Percentiles rank a stretch among this genome's conserved stretches.
Conservation (phyloP, 2,113 vertebrate species). For the Sardina pilchardus region DNA sequence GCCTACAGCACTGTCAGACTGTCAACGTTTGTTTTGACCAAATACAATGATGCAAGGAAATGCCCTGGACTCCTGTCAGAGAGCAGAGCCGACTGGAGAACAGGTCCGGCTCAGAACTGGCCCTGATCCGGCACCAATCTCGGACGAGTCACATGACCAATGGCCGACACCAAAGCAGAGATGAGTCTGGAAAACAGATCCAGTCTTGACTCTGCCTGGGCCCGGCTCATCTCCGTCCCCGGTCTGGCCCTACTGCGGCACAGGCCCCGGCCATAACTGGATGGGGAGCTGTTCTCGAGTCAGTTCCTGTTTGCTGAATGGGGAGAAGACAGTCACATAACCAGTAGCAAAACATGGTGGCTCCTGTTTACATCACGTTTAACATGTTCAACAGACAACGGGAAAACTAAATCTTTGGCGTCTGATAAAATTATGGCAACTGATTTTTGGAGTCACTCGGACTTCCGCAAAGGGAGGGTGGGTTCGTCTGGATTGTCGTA, state of each 20-base stretch:
- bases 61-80: background rate
- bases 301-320: background rate
- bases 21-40: background rate
- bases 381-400: constrained; percentile 40
- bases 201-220: background rate
- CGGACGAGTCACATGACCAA: background rate
- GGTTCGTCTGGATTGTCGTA: constrained; percentile 23
- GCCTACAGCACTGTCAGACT: background rate
- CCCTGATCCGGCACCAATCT: background rate
- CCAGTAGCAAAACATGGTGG: background rate
- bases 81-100: background rate
- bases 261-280: too few species aligned
- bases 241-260: background rate
- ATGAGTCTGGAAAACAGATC: background rate
- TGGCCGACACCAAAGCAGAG: background rate
- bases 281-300: background rate
- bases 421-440: constrained; percentile 75
- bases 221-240: background rate
- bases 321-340: background rate
- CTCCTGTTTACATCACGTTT: background rate
- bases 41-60: background rate
- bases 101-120: background rate
- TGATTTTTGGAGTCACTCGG: constrained; percentile 60
- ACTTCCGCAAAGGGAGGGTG: constrained; percentile 20
- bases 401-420: constrained; percentile 78